Evolutionary conservation across 1,140 invertebrate species (phyloP).

Genomic region (Solenopsis fugax): DNA sequence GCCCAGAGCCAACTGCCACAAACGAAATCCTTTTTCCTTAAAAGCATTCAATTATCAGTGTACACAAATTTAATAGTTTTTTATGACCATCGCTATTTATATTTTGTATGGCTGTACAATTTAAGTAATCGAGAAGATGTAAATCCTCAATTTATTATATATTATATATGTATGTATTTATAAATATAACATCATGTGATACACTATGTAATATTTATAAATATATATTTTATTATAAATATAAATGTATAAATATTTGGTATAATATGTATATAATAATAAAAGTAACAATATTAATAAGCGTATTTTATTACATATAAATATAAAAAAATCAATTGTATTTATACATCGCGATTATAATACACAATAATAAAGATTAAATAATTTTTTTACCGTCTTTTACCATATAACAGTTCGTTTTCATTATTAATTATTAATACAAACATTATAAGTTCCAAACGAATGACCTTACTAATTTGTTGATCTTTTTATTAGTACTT

Average conservation of each 20-base stretch:
- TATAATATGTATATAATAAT: slow-evolving; percentile 11
- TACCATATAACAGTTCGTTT: not conserved
- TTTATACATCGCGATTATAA: not conserved
- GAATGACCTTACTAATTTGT: not conserved
- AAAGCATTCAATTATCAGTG: not conserved
- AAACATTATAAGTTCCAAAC: not conserved
- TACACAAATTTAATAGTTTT: slow-evolving; percentile 1
- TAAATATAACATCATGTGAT: not conserved
- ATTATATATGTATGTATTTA: not conserved
- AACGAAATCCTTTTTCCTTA: slow-evolving; percentile 83
- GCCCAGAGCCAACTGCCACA: slow-evolving; percentile 84
- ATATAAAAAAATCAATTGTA: slow-evolving; percentile 24
- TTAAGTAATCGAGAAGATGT: not conserved
- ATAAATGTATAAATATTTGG: too few species aligned
- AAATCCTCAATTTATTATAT: not conserved
- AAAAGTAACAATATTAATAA: not conserved
- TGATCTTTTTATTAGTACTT: not conserved
- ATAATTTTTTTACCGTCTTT: not conserved
- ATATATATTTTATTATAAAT: not conserved
- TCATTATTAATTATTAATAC: slow-evolving; percentile 7
- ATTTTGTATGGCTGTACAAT: slow-evolving; percentile 57
- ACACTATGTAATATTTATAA: not conserved
- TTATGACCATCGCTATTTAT: slow-evolving; percentile 34
- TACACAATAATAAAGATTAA: not conserved
- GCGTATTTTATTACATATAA: slow-evolving; percentile 30